Percentiles rank a stretch among this genome's conserved stretches.
phyloP scores from a whole-genome alignment of 1,140 invertebrate species.

The Dolichoris vasculosae region DNA sequence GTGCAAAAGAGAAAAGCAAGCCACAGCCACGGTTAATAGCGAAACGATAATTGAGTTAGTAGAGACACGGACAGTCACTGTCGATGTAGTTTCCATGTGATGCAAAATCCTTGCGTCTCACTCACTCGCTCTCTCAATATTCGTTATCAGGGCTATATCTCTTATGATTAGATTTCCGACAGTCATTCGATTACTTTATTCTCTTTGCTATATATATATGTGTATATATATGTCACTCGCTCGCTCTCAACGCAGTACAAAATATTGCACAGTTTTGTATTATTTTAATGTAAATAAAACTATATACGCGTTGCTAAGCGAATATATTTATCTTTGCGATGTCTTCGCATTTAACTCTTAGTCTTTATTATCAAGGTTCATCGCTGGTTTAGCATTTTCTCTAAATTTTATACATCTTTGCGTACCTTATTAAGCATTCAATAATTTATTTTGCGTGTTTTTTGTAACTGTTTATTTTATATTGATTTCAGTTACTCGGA shows the following conservation, averaged over 20 bases:
- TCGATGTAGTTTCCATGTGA: background rate
- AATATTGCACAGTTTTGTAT: background rate
- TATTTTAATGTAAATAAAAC: background rate
- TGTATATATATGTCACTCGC: too few species aligned
- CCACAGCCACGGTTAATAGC: background rate
- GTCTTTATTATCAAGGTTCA: background rate
- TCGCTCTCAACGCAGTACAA: background rate
- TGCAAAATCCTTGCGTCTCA: background rate
- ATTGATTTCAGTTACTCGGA: too few species aligned
- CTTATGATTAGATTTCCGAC: background rate
- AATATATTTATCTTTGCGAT: background rate
- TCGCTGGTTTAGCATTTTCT: background rate
- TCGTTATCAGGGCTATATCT: background rate
- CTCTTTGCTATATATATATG: too few species aligned
- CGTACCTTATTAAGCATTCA: too few species aligned
- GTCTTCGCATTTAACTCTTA: background rate
- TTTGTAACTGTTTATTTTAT: too few species aligned
- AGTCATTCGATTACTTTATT: background rate
- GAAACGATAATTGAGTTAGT: constrained; percentile 26
- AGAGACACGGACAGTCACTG: background rate
- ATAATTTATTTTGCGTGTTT: too few species aligned
- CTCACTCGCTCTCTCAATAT: background rate
- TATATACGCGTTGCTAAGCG: background rate
- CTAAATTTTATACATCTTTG: background rate
- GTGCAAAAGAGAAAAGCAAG: background rate